A percentile compares a stretch with the other conserved stretches of the same genome.
Evolutionary conservation across 2,113 vertebrate genomes (phyloP).

Genomic region (Saccopteryx leptura): DNA sequence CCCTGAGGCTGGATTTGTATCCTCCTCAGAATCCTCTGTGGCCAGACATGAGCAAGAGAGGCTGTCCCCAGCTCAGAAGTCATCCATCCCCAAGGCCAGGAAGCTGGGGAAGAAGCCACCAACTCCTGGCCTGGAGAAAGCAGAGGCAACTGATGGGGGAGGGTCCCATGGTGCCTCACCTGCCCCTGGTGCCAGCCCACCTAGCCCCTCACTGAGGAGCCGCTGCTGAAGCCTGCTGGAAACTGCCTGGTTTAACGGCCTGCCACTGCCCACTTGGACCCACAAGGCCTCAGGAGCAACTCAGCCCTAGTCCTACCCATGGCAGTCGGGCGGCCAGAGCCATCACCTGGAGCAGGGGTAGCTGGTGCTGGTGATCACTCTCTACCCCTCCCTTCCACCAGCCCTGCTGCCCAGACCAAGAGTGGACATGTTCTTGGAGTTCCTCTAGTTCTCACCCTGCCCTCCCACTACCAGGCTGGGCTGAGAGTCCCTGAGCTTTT

Average conservation of each 20-base stretch:
- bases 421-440: neutral
- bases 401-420: neutral
- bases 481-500: neutral
- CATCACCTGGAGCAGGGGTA: slow-evolving; percentile 45
- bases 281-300: slow-evolving; percentile 64
- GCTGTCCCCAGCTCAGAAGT: slow-evolving; percentile 47
- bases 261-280: slow-evolving; percentile 80
- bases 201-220: slow-evolving; percentile 19
- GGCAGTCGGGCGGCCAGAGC: slow-evolving; percentile 58
- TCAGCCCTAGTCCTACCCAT: neutral
- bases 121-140: slow-evolving; percentile 35
- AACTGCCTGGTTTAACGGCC: slow-evolving; percentile 74
- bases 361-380: neutral
- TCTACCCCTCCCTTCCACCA: neutral
- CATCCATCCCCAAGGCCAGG: slow-evolving; percentile 62
- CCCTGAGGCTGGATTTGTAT: slow-evolving; percentile 46
- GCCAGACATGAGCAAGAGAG: slow-evolving; percentile 68
- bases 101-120: slow-evolving; percentile 68
- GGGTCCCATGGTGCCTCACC: neutral
- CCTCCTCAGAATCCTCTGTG: slow-evolving; percentile 35
- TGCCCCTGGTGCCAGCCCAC: neutral
- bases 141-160: neutral
- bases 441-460: neutral
- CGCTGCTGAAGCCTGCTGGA: slow-evolving; percentile 79
- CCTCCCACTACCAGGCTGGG: neutral